Base-by-base conservation (phyloP, 1,140 invertebrate genomes). In the Trichoplusia ni region DNA sequence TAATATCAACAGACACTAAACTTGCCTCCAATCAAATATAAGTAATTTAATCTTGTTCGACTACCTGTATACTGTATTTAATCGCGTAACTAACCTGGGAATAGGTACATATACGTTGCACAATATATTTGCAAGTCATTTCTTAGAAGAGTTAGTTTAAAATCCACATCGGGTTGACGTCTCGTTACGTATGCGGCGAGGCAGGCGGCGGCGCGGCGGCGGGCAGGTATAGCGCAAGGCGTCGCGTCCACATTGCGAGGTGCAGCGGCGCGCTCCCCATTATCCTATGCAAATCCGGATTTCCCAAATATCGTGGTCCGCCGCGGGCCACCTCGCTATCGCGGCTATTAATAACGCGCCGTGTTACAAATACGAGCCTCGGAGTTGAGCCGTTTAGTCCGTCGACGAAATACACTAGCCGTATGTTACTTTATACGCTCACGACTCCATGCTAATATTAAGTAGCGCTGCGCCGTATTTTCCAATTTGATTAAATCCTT, bases 261-360 rank as follows among this genome's bases (percentile, higher is more conserved):
- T 79, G 76, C 72, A 76, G 65, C 73, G 73, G 71, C 66, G 72
- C 61, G 69, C 73, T 69, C 73, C 56, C 81, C 74, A 90, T 90
- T 89, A 90, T 85, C 83, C 84, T 87, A 87, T 90, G 87, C 86
- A 89, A 90, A 90, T 90, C 82, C 84, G 83, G 80, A 84, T 86
- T 86, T 83, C 73, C 81, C 81, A 86, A 84, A 86, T 81, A 86
- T 82, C 82, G 82, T 82, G 80, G 75, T 72, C 53, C 51, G 79
- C 82, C 83, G 79, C 81, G 76, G 84, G 85, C 78, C 81, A 81
- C 80, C 77, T 79, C 61, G 78, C 79, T 84, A 86, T 86, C 79
- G 79, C 79, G 78, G 75, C 83, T 82, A 87, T 87, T 86, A 86
- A 87, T 85, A 86, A 85, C 80, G 58, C 72, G 73, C 73, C 76